phyloP scores from a whole-genome alignment of 2,797 vertebrate species.

The Lacerta agilis region DNA sequence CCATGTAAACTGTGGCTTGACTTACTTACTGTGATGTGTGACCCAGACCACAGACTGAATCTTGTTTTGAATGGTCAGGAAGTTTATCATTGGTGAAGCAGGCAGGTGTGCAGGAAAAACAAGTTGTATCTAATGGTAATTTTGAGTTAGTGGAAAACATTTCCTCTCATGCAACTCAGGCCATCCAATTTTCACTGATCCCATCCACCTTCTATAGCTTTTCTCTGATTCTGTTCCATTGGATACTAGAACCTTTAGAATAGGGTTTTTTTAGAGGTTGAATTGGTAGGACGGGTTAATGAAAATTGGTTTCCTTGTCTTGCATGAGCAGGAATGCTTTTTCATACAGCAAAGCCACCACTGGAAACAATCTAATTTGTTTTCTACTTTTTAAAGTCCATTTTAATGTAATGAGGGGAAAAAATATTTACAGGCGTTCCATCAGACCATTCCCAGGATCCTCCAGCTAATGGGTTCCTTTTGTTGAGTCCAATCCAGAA shows the following conservation, averaged over 20 bases:
- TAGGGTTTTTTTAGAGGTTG: not conserved
- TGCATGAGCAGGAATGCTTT: not conserved
- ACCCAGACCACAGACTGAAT: not conserved
- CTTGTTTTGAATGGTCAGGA: not conserved
- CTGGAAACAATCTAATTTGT: not conserved
- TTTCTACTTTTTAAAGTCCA: not conserved
- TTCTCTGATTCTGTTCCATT: not conserved
- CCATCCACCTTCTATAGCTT: not conserved
- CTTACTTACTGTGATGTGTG: no score
- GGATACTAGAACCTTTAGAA: not conserved
- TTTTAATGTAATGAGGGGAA: not conserved
- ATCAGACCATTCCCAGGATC: constrained; percentile 93
- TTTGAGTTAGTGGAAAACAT: not conserved
- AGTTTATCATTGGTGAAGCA: not conserved
- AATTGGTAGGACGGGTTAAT: not conserved
- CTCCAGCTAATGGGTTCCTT: constrained; percentile 83
- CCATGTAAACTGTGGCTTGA: no score
- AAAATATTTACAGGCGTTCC: constrained; percentile 84
- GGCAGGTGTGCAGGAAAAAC: not conserved
- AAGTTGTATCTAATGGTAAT: no score
- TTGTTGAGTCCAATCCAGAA: constrained; percentile 97
- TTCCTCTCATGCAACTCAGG: not conserved
- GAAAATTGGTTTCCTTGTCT: not conserved
- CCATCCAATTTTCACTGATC: not conserved
- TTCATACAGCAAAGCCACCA: not conserved